Base-by-base conservation (phyloP, 1,140 invertebrate genomes). In the Trichoplusia ni region DNA sequence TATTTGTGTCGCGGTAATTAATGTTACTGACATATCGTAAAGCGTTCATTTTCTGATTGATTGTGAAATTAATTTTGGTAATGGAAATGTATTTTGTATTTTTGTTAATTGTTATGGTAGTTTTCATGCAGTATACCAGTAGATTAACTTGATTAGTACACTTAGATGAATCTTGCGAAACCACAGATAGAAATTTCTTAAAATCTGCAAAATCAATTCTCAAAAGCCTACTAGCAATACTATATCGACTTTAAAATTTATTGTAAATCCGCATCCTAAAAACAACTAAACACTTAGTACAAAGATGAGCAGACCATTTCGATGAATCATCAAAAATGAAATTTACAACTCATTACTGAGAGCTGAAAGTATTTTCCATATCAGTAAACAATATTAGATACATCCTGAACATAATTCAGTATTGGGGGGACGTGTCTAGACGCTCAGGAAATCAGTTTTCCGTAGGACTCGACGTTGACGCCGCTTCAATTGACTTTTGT, bases 401-500 rank as follows among this genome's bases (percentile, higher is more conserved):
- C 37, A 42, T 29, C 25, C 37, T 51, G 35, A 53, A 31, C 25
- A 42, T 59, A 46, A 64, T 67, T 69, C 59, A 33, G 47, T 37
- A 64, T 14, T 38, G 60, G 69, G 79, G 79, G 76, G 80, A 81
- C 73, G 67, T 64, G 83, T 88, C 85, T 86, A 85, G 85, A 86
- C 81, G 71, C 74, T 65, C 74, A 73, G 81, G 79, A 87, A 87
- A 87, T 84, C 74, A 72, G 64, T 64, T 85, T 85, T 84, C 74
- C 71, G 78, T 68, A 60, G 54, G 64, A 62, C 65, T 73, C 53
- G 62, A 65, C 53, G 64, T 61, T 42, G 69, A 53, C 68, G 70
- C 66, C 54, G 38, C 54, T 42, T 16, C 54, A 58, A 58, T 58
- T 58, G 54, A 44, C 25, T n/a, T n/a, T n/a, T n/a, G n/a, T n/a